Conservation (phyloP, 2,888 invertebrate genomes). For the Gastrophysa polygoni region DNA sequence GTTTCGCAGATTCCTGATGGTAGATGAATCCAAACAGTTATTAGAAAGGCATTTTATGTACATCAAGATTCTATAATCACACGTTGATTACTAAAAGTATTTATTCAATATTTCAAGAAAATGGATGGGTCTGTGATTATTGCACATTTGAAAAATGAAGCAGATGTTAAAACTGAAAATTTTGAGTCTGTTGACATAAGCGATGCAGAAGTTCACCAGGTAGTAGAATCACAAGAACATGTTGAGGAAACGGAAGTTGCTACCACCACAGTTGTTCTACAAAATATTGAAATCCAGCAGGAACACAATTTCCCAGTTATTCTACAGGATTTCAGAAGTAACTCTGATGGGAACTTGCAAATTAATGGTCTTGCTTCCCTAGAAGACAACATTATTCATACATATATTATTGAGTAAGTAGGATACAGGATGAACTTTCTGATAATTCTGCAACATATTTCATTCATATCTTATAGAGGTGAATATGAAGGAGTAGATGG, state of each 20-base stretch:
- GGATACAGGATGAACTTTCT: too few species aligned
- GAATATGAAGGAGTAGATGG: conserved; percentile 33
- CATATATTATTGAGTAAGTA: conserved; percentile 46
- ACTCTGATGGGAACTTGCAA: conserved; percentile 47
- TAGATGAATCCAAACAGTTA: too few species aligned
- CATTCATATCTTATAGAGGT: conserved; percentile 31
- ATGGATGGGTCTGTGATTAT: conserved; percentile 23
- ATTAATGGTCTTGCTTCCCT: conserved; percentile 34
- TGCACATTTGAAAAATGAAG: conserved; percentile 20
- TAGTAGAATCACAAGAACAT: not conserved
- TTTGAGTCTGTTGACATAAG: conserved; percentile 14
- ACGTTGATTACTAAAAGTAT: too few species aligned
- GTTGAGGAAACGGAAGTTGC: conserved; percentile 19
- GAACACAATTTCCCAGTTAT: conserved; percentile 39
- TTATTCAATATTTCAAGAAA: not conserved
- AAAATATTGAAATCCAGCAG: conserved; percentile 38
- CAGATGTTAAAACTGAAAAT: conserved; percentile 25
- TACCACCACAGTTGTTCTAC: conserved; percentile 40
- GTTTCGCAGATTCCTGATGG: too few species aligned
- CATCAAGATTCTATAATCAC: too few species aligned
- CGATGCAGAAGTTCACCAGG: conserved; percentile 16
- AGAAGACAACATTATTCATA: conserved; percentile 38
- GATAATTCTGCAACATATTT: too few species aligned
- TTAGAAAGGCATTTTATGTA: too few species aligned
- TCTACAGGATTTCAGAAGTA: conserved; percentile 39